Evolutionary conservation across 2,113 vertebrate species (phyloP).

Genomic region (Pterocles gutturalis): DNA sequence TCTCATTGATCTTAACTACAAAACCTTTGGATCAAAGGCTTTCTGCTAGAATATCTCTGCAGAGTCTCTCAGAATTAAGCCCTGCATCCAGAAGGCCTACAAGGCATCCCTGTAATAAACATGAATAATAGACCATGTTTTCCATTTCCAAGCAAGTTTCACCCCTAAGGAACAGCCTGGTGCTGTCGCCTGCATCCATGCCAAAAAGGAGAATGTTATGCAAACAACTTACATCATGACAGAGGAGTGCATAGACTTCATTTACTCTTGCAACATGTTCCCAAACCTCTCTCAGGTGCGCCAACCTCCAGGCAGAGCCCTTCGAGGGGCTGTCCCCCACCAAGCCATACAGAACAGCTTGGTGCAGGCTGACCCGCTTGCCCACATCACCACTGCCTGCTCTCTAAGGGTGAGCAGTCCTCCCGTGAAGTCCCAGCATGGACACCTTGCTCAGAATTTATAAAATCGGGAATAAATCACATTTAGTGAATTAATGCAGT

Average conservation of each 20-base stretch:
- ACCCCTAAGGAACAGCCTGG: background rate
- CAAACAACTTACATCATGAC: background rate
- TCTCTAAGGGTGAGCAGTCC: background rate
- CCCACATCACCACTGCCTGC: background rate
- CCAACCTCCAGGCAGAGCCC: background rate
- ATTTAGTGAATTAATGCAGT: background rate
- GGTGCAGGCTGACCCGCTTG: background rate
- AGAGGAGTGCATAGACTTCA: background rate
- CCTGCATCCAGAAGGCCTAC: background rate
- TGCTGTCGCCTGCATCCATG: rapidly evolving
- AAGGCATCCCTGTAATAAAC: background rate
- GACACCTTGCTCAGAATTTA: background rate
- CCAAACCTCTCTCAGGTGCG: background rate
- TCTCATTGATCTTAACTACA: background rate
- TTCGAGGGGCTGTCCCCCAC: background rate
- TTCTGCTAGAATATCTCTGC: background rate
- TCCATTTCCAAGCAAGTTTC: background rate
- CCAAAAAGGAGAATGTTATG: background rate
- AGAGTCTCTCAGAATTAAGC: background rate
- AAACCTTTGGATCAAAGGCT: background rate
- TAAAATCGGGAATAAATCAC: background rate
- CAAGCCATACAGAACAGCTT: background rate
- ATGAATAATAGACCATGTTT: background rate
- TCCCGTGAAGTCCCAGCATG: background rate
- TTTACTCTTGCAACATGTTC: background rate